These are phyloP conservation scores for Hypomesus transpacificus DNA, from an alignment of 2,113 vertebrate genomes.

Conservation along the genomic window DNA sequence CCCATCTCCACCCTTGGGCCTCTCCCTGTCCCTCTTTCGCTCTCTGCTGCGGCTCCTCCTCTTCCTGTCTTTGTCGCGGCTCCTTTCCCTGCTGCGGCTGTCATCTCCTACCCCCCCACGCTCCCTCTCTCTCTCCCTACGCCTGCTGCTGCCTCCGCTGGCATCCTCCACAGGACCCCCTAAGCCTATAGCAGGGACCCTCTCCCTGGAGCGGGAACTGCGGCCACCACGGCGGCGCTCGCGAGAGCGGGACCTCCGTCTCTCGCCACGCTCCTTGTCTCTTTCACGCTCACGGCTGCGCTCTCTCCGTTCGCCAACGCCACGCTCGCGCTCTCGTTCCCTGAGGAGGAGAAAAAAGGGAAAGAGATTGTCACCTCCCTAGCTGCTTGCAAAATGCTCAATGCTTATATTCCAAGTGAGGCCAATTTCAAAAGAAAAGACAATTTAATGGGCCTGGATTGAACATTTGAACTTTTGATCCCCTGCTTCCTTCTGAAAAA, in stretches of 20 bases:
- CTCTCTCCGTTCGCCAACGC: conserved; percentile 68
- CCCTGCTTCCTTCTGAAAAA: neutral
- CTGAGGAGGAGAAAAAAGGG: conserved; percentile 47
- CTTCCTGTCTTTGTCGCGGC: conserved; percentile 66
- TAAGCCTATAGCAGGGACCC: neutral
- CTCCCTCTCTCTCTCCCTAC: conserved; percentile 59
- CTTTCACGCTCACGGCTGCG: conserved; percentile 79
- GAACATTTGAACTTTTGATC: neutral
- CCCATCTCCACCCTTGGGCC: conserved; percentile 67
- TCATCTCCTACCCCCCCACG: conserved; percentile 25
- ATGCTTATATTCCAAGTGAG: too few relatives aligned
- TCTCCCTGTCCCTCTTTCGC: conserved; percentile 76
- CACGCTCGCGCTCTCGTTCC: conserved; percentile 73
- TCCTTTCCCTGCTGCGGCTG: conserved; percentile 72
- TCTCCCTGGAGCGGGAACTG: conserved; percentile 75
- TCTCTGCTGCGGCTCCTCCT: conserved; percentile 70
- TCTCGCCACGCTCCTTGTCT: conserved; percentile 71
- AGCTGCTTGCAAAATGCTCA: too few relatives aligned
- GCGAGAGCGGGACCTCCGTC: conserved; percentile 78
- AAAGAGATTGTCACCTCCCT: neutral
- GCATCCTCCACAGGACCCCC: conserved; percentile 29
- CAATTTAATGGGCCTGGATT: neutral
- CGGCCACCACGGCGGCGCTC: conserved; percentile 77
- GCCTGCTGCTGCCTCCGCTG: conserved; percentile 53
- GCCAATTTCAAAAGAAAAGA: neutral